Conservation (phyloP, 2,797 vertebrate species). For the Perodicticus potto region DNA sequence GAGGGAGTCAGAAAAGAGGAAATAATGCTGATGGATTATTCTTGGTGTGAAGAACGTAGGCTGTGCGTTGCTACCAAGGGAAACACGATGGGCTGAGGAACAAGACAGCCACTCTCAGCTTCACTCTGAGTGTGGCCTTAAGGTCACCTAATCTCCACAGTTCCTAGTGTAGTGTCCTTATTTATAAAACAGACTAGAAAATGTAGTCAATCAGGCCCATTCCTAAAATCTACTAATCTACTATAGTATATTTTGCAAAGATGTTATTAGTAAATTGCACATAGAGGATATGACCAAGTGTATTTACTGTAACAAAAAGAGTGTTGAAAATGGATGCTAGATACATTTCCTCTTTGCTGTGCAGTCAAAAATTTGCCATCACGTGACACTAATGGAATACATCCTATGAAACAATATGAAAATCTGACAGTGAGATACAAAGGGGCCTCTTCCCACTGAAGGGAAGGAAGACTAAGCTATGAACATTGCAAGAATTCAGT, state of each 20-base stretch:
- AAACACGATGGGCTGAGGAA: background rate
- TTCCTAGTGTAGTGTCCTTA: background rate
- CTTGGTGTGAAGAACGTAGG: background rate
- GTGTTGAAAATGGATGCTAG: background rate
- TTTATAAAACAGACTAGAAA: background rate
- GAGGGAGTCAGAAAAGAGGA: constrained; percentile 20
- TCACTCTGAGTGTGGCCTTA: background rate
- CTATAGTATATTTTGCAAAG: background rate
- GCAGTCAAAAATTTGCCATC: background rate
- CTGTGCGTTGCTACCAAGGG: background rate
- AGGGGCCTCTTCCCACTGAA: background rate
- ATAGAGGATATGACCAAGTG: background rate
- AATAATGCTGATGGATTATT: background rate
- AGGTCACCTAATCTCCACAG: background rate
- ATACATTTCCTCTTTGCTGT: background rate
- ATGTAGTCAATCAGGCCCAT: background rate
- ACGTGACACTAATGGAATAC: background rate
- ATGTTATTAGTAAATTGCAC: background rate
- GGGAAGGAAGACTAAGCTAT: background rate
- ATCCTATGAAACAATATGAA: background rate
- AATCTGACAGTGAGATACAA: background rate
- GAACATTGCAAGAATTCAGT: background rate
- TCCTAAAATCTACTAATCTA: background rate
- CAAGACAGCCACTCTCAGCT: background rate
- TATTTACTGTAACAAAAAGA: background rate